Percentiles rank a stretch among this genome's conserved stretches.
Conservation (phyloP, 2,888 invertebrate genomes). For the Pollenia amentaria region DNA sequence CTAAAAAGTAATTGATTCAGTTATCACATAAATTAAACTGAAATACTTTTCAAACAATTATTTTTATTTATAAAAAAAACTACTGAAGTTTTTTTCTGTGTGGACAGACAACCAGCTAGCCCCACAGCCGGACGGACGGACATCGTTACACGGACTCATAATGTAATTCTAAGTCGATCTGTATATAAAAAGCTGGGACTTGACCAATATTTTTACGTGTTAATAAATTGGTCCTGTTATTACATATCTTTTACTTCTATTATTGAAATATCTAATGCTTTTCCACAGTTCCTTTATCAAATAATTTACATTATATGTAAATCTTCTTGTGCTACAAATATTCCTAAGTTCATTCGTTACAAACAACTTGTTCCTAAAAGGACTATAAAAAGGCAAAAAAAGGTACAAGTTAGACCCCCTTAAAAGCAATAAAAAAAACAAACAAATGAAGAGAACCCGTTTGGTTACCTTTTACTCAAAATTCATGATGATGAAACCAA, state of each 20-base stretch:
- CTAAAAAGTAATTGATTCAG: too few relatives aligned
- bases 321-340: constrained; percentile 41
- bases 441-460: constrained; percentile 44
- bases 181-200: too few relatives aligned
- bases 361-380: background rate
- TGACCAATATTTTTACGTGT: too few relatives aligned
- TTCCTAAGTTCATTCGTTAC: background rate
- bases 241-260: background rate
- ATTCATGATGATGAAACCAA: constrained; percentile 73
- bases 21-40: too few relatives aligned
- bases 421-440: background rate
- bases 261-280: constrained; percentile 3
- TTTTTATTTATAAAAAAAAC: too few relatives aligned
- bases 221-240: background rate
- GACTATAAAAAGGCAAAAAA: background rate
- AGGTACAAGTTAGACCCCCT: background rate
- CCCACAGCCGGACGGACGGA: too few relatives aligned
- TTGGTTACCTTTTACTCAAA: constrained; percentile 42
- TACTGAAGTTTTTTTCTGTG: too few relatives aligned
- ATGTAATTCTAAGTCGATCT: too few relatives aligned
- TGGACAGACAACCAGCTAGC: too few relatives aligned
- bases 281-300: background rate
- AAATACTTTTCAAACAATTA: too few relatives aligned
- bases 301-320: constrained; percentile 62
- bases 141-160: too few relatives aligned